These are phyloP conservation scores for Schizopygopsis pylzovi DNA, from an alignment of 2,797 vertebrate genomes.

Conservation along the genomic window DNA sequence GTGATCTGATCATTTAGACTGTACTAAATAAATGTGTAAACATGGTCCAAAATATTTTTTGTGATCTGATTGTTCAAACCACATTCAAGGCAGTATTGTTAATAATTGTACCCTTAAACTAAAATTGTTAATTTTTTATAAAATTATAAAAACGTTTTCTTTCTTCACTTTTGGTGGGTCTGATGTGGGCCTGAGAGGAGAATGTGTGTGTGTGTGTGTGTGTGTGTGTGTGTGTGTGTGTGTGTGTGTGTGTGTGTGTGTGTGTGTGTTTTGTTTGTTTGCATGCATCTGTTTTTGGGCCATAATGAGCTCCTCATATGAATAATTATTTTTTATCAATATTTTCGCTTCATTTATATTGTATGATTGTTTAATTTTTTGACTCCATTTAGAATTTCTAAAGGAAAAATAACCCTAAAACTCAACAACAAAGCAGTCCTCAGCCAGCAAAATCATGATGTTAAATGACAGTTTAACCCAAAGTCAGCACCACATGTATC, in stretches of 20 bases:
- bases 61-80: neutral
- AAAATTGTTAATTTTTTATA: neutral
- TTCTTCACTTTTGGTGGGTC: constrained; percentile 1
- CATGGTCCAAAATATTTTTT: neutral
- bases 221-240: neutral
- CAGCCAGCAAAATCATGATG: neutral
- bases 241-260: neutral
- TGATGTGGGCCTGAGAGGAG: constrained; percentile 6
- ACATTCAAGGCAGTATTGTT: neutral
- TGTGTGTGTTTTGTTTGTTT: constrained; percentile 4
- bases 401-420: neutral
- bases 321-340: constrained; percentile 43
- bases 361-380: constrained; percentile 21
- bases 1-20: neutral
- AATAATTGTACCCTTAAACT: neutral
- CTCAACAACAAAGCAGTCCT: neutral
- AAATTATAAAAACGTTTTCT: neutral
- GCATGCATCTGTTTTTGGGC: constrained; percentile 26
- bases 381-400: constrained; percentile 2
- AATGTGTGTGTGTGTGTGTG: too few relatives aligned
- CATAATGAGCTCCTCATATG: constrained; percentile 20
- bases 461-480: neutral
- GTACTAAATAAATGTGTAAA: neutral
- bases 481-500: neutral
- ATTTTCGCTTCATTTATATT: constrained; percentile 17